phyloP scores from a whole-genome alignment of 1,140 invertebrate genomes.

The Homarus americanus region DNA sequence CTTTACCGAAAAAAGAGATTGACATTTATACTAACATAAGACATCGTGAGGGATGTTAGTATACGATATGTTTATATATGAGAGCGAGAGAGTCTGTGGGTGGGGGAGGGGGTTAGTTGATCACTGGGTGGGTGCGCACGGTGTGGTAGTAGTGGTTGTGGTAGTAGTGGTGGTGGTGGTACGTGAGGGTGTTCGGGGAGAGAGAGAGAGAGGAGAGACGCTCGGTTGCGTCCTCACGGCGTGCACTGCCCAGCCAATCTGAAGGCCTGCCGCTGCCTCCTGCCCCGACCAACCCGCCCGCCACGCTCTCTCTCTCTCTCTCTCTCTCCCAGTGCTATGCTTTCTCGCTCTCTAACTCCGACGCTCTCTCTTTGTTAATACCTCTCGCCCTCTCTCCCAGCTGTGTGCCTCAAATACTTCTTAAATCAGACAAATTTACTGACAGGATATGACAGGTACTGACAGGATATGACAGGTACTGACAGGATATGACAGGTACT shows the following conservation, averaged over 20 bases:
- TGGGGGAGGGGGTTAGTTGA: too few relatives aligned
- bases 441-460: too few relatives aligned
- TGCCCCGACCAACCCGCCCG: neutral
- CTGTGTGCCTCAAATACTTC: too few relatives aligned
- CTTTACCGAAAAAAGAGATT: neutral
- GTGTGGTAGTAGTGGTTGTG: neutral
- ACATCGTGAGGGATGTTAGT: neutral
- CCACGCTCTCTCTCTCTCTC: neutral
- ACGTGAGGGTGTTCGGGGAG: neutral
- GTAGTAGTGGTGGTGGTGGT: neutral
- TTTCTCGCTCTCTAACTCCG: too few relatives aligned
- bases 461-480: too few relatives aligned
- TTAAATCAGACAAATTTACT: too few relatives aligned
- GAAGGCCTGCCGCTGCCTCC: neutral
- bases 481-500: too few relatives aligned
- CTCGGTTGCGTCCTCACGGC: neutral
- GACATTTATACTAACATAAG: neutral
- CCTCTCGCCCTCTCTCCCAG: too few relatives aligned
- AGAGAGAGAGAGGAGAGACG: neutral
- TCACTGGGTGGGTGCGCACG: neutral
- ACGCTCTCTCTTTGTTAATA: too few relatives aligned
- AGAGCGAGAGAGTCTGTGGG: neutral
- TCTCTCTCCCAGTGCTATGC: neutral
- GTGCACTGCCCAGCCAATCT: conserved; percentile 42
- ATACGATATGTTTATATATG: too few relatives aligned